Conservation (phyloP, 2,113 vertebrate species). For the Trachemys scripta region DNA sequence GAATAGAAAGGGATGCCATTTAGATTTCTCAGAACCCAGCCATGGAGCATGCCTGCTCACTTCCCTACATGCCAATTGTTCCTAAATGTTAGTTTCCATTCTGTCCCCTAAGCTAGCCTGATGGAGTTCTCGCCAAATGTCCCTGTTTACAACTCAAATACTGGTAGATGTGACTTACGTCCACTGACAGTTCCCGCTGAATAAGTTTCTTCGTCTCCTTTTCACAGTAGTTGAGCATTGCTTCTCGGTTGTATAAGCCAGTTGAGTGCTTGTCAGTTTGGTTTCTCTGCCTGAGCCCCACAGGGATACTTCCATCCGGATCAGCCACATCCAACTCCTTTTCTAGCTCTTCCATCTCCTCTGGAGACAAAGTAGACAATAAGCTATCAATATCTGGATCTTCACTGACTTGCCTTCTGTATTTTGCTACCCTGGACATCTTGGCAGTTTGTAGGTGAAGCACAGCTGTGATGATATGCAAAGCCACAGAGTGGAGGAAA, state of each 20-base stretch:
- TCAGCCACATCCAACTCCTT: conserved; percentile 90
- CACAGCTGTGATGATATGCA: conserved; percentile 55
- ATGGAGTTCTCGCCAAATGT: fast-evolving
- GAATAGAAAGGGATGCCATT: background rate
- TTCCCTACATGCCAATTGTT: fast-evolving
- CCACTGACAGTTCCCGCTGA: conserved; percentile 84
- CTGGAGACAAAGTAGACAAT: conserved; percentile 86
- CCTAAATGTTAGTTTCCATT: background rate
- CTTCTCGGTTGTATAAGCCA: conserved; percentile 75
- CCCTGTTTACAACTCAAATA: background rate
- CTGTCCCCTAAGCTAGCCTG: background rate
- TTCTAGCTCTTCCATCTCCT: conserved; percentile 90
- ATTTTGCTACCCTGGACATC: conserved; percentile 88
- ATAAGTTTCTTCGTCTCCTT: conserved; percentile 80
- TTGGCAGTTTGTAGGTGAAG: conserved; percentile 63
- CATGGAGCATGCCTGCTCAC: background rate
- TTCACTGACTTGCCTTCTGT: conserved; percentile 85
- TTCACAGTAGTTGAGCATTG: conserved; percentile 76
- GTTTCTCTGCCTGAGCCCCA: conserved; percentile 76
- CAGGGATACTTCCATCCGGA: conserved; percentile 81
- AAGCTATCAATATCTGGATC: conserved; percentile 89
- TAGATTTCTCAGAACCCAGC: background rate
- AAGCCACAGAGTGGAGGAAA: conserved; percentile 47
- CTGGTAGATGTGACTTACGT: conserved; percentile 81
- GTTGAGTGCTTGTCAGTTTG: conserved; percentile 78